A percentile compares a stretch with the other conserved stretches of the same genome.
Evolutionary conservation across 2,113 vertebrate species (phyloP).

Genomic region (Otocyon megalotis): DNA sequence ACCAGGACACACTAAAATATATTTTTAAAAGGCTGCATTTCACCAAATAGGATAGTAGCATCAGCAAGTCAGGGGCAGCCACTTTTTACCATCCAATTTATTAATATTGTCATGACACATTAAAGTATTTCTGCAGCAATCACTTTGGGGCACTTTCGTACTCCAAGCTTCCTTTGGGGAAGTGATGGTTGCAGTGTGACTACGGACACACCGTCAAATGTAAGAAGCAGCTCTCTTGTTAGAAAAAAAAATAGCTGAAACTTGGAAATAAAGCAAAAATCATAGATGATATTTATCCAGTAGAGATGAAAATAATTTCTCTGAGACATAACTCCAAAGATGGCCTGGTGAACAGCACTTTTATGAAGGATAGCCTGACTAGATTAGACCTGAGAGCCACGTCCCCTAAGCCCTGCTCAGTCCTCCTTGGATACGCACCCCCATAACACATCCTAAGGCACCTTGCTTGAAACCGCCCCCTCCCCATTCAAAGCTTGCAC

Average conservation of each 20-base stretch:
- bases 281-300: fast-evolving
- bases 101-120: not conserved
- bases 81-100: not conserved
- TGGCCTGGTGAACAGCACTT: not conserved
- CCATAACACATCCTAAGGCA: fast-evolving
- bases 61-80: no score
- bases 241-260: not conserved
- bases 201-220: not conserved
- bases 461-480: not conserved
- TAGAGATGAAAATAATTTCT: not conserved
- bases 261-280: not conserved
- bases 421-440: fast-evolving
- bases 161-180: not conserved
- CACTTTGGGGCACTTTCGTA: not conserved
- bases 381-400: fast-evolving
- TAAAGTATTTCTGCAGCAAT: not conserved
- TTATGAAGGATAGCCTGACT: no score
- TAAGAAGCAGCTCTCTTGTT: not conserved
- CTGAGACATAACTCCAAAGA: not conserved
- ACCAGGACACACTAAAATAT: not conserved
- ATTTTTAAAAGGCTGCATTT: not conserved
- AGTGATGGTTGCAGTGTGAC: not conserved
- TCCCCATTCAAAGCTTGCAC: not conserved
- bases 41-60: not conserved
- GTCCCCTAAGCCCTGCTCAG: not conserved